Evolutionary conservation across 2,888 invertebrate genomes (phyloP).

Genomic region (Eilema caniola): DNA sequence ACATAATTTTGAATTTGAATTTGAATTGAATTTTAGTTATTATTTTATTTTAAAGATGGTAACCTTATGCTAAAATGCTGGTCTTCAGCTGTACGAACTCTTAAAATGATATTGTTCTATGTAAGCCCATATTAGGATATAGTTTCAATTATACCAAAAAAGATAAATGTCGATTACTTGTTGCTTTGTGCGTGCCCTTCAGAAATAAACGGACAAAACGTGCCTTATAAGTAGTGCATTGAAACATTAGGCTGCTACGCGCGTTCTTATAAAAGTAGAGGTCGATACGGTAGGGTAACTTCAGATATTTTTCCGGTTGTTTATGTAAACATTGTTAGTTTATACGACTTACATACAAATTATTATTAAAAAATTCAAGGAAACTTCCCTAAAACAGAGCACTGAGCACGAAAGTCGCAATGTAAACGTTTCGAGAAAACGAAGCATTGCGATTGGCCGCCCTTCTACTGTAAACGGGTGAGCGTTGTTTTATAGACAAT

Average conservation of each 20-base stretch:
- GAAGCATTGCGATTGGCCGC: too few relatives aligned
- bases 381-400: neutral
- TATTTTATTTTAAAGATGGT: too few relatives aligned
- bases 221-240: slow-evolving; percentile 1
- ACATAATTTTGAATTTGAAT: too few relatives aligned
- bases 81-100: neutral
- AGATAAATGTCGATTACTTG: neutral
- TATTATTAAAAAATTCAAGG: neutral
- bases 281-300: slow-evolving; percentile 4
- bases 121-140: neutral
- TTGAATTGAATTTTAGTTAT: too few relatives aligned
- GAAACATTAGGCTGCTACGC: neutral
- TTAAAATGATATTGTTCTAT: neutral
- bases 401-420: too few relatives aligned
- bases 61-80: neutral
- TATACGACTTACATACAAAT: neutral
- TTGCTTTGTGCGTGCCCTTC: neutral
- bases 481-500: too few relatives aligned
- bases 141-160: neutral
- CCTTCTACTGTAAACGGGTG: too few relatives aligned
- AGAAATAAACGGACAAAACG: neutral
- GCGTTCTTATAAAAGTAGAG: neutral
- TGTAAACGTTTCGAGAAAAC: too few relatives aligned
- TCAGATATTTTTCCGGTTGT: neutral
- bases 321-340: neutral